phyloP scores from a whole-genome alignment of 2,888 invertebrate genomes.

The Cheilosia variabilis region DNA sequence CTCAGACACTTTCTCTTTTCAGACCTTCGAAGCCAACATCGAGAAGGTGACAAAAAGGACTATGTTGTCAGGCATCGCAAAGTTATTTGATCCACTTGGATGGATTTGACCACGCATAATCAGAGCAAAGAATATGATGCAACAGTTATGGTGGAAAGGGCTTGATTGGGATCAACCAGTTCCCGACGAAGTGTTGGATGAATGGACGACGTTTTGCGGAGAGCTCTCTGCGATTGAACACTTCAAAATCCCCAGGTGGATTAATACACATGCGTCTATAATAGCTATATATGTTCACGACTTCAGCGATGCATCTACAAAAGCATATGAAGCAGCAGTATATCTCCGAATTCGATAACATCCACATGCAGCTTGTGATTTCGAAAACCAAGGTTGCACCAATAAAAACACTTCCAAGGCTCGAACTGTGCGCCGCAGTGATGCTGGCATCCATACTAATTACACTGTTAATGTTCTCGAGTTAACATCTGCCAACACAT shows the following conservation, averaged over 20 bases:
- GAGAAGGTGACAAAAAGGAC: too few species aligned
- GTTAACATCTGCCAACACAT: not conserved
- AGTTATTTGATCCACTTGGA: too few species aligned
- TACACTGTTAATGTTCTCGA: not conserved
- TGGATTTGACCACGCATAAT: too few species aligned
- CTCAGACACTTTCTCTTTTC: too few species aligned
- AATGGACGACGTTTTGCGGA: not conserved
- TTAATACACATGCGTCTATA: not conserved
- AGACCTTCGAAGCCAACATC: too few species aligned
- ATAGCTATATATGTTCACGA: not conserved
- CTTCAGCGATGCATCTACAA: not conserved
- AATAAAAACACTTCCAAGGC: slow-evolving; percentile 2
- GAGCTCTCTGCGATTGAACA: not conserved
- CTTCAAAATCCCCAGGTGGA: not conserved
- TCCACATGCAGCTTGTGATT: not conserved
- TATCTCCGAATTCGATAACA: not conserved
- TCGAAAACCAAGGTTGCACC: not conserved
- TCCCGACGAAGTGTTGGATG: not conserved
- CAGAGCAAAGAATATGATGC: too few species aligned
- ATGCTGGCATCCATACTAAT: slow-evolving; percentile 1
- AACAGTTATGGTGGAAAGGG: not conserved
- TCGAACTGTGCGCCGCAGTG: too few species aligned
- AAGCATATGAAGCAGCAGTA: not conserved
- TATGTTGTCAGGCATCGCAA: too few species aligned
- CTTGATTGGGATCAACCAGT: not conserved